Conservation (phyloP, 2,113 vertebrate genomes). For the Trogon surrucura region DNA sequence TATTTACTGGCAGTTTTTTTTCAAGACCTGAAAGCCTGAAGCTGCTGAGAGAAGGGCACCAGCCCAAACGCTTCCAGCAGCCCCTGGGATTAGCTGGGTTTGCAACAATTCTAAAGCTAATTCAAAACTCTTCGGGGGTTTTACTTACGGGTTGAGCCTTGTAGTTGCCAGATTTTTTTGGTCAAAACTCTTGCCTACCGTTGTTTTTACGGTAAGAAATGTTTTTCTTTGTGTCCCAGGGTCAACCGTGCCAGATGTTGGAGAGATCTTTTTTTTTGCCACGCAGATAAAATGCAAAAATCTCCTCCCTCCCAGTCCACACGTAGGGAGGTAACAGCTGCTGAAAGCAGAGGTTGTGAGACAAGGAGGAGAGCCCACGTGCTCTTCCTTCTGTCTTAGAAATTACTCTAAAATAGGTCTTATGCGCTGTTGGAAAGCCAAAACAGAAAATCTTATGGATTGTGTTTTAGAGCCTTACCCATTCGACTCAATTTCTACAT, state of each 20-base stretch:
- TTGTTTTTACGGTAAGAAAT: neutral
- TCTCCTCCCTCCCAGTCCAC: neutral
- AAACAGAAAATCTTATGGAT: neutral
- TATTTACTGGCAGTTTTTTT: neutral
- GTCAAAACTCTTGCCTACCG: neutral
- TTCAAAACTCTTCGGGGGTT: neutral
- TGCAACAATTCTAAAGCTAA: neutral
- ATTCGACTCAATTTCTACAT: neutral
- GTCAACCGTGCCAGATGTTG: neutral
- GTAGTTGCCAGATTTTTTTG: neutral
- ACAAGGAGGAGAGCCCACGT: neutral
- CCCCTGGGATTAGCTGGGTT: neutral
- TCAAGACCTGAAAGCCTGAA: neutral
- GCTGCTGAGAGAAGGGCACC: neutral
- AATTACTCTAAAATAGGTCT: neutral
- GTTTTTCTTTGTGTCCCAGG: neutral
- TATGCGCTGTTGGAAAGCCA: neutral
- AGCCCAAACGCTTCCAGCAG: neutral
- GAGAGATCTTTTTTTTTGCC: neutral
- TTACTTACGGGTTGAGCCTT: neutral
- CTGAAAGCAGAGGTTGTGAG: neutral
- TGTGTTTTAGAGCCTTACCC: neutral
- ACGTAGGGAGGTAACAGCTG: neutral
- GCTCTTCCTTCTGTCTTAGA: neutral
- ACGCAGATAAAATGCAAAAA: neutral